Conservation (phyloP, 2,113 vertebrate genomes). For the Malurus alboscapulatus region DNA sequence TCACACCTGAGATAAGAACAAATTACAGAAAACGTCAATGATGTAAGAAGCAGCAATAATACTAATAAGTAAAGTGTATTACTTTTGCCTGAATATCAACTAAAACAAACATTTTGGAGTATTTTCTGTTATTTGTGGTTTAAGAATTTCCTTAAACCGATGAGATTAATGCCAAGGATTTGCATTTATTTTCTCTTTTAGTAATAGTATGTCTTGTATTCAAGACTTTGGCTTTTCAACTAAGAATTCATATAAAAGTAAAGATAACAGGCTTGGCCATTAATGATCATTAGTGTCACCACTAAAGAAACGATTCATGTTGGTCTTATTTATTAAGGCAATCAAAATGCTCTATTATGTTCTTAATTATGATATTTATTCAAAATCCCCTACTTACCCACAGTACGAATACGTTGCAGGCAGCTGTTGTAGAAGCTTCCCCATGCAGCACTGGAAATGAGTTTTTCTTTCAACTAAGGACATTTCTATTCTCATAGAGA, state of each 20-base stretch:
- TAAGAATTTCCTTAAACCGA: not conserved
- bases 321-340: conserved; percentile 60
- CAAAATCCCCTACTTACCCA: conserved; percentile 39
- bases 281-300: conserved; percentile 62
- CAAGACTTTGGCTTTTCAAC: not conserved
- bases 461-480: not conserved
- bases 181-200: conserved; percentile 6
- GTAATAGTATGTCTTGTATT: not conserved
- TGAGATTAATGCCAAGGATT: not conserved
- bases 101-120: not conserved
- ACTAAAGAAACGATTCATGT: conserved; percentile 45
- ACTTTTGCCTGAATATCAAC: not conserved
- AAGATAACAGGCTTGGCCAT: conserved; percentile 42
- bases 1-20: not conserved
- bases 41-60: not conserved
- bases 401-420: conserved; percentile 5
- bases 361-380: conserved; percentile 65
- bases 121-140: not conserved
- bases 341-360: conserved; percentile 48
- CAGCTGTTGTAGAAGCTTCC: conserved; percentile 31
- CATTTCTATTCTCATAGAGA: not conserved
- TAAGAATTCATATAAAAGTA: conserved; percentile 38
- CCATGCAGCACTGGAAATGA: not conserved
- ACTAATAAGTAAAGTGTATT: not conserved
- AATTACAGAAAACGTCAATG: not conserved